Evolutionary conservation across 1,140 invertebrate species (phyloP).

Genomic region (Brachionus paranguensis): DNA sequence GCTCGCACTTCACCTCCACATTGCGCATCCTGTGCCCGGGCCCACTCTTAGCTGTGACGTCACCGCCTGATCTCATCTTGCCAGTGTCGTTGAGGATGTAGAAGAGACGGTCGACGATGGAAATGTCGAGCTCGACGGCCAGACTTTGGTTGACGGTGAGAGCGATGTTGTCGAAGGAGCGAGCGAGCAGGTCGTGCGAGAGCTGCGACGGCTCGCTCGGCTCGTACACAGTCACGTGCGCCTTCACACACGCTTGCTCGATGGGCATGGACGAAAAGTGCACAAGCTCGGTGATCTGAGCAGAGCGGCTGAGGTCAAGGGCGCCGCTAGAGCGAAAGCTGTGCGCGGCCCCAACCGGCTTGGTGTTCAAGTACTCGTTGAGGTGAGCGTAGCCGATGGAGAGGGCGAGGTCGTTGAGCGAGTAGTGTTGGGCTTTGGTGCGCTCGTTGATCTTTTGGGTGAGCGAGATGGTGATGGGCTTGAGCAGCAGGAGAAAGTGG

Average conservation of each 20-base stretch:
- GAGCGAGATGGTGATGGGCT: neutral
- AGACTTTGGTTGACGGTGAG: neutral
- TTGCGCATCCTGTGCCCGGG: neutral
- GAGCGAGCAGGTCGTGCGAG: neutral
- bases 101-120: conserved; percentile 11
- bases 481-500: neutral
- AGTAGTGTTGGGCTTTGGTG: neutral
- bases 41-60: neutral
- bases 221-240: neutral
- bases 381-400: neutral
- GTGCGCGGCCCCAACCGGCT: neutral
- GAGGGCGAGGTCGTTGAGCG: neutral
- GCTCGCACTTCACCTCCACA: conserved; percentile 12
- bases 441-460: conserved; percentile 25
- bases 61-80: neutral
- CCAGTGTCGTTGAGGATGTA: neutral
- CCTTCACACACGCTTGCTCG: neutral
- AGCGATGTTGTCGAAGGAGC: neutral
- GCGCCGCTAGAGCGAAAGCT: neutral
- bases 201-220: neutral
- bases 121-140: conserved; percentile 11
- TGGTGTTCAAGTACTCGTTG: neutral
- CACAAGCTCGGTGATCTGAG: neutral
- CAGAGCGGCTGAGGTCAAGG: neutral
- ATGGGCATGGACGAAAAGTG: neutral